Evolutionary conservation across 2,888 invertebrate genomes (phyloP), one percentile per base, ranked within the genome.

Genomic region (Drosophila rubida): DNA sequence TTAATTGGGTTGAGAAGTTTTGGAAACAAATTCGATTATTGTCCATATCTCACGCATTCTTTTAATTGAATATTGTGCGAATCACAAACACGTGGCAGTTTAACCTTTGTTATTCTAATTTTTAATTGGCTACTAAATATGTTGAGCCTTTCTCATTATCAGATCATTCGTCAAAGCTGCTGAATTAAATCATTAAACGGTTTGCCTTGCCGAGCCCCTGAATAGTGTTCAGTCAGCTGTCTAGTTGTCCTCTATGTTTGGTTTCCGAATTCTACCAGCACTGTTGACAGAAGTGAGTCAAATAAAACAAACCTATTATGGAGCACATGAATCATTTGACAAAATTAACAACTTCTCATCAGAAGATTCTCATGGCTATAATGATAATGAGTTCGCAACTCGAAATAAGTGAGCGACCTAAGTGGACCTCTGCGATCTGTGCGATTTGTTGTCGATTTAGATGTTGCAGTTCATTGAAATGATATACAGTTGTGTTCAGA

Each of bases 391-490:
- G 13, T 35, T 16, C 5, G 48, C 16, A 59, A 58, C 32, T n/a
- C 4, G n/a, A 49, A 14, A 9, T 22, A 27, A 13, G 27, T 35
- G 35, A 30, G 13, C 30, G 22, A 66, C 44, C 37, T 23, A 7
- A 32, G 41, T n/a, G 32, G 4, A 39, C 25, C 37, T 19, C 16
- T 50, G 45, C 9, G 6, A n/a, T 2, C 14, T 8, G 30, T 49
- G 11, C 41, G 54, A 75, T 75, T 44, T 63, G 44, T 51, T 39
- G 42, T 9, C 39, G 62, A 30, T 35, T n/a, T n/a, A n/a, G 45
- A 54, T 60, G 50, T 45, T 53, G 69, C 84, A 72, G 78, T 77
- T 87, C 78, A 86, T 62, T 83, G 77, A 67, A 86, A 83, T 66
- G 39, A 51, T 16, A 49, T 59, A 50, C n/a, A 37, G 25, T 42